A percentile compares a stretch with the other conserved stretches of the same genome.
Evolutionary conservation across 2,888 invertebrate species (phyloP).

Genomic region (Eutolmus rufibarbis): DNA sequence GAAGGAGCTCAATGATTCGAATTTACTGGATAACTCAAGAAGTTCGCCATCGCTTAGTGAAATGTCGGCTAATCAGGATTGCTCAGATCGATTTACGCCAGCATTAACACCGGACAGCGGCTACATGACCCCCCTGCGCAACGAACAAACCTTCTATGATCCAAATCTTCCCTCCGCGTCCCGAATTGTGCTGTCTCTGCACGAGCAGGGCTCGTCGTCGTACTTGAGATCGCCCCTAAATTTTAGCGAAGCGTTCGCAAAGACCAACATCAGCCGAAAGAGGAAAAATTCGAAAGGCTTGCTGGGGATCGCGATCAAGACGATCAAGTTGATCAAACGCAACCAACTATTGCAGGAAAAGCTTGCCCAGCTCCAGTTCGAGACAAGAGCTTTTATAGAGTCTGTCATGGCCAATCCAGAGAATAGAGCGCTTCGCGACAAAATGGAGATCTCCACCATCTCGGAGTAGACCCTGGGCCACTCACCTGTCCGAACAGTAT

Average conservation of each 20-base stretch:
- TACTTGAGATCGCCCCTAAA: not conserved
- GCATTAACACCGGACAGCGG: not conserved
- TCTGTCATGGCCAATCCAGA: constrained; percentile 67
- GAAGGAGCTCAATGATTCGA: not conserved
- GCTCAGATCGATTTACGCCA: not conserved
- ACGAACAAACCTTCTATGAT: not conserved
- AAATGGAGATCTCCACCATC: constrained; percentile 40
- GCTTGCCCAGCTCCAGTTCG: constrained; percentile 68
- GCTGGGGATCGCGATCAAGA: constrained; percentile 70
- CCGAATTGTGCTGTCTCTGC: not conserved
- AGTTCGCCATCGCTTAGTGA: not conserved
- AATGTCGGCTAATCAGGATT: not conserved
- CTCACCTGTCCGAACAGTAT: not conserved
- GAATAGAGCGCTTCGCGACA: constrained; percentile 57
- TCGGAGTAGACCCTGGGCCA: not conserved
- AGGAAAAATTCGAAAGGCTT: constrained; percentile 63
- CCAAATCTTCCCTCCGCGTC: not conserved
- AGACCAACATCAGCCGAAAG: not conserved
- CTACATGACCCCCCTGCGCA: not conserved
- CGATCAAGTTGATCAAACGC: constrained; percentile 69
- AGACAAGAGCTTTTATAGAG: constrained; percentile 70
- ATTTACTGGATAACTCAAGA: not conserved
- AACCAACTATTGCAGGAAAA: constrained; percentile 70
- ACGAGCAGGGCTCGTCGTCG: not conserved
- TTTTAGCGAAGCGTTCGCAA: not conserved